Conservation (phyloP, 2,888 invertebrate species). For the Cepaea hortensis region DNA sequence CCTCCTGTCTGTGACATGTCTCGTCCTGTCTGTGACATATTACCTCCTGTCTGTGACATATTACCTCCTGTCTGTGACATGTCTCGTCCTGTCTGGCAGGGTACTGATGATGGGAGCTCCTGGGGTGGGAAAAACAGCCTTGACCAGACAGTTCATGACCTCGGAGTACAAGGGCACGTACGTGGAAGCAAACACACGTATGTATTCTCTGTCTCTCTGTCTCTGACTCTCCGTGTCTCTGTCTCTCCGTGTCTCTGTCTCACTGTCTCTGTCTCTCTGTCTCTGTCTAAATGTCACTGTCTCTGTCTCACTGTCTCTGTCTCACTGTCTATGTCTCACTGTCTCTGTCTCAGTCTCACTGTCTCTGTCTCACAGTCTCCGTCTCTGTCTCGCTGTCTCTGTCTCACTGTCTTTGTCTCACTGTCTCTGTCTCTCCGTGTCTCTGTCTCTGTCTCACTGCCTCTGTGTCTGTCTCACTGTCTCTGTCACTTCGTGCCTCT, state of each 20-base stretch:
- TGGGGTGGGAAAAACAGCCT: slow-evolving; percentile 84
- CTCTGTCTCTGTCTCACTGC: not conserved
- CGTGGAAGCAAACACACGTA: slow-evolving; percentile 48
- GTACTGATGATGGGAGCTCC: slow-evolving; percentile 83
- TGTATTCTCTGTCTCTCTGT: slow-evolving; percentile 39
- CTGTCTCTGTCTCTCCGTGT: not conserved
- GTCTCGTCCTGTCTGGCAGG: slow-evolving; percentile 75
- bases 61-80: no score
- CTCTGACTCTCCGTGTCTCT: slow-evolving; percentile 17
- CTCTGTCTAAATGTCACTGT: not conserved
- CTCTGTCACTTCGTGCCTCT: not conserved
- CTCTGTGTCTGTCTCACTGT: not conserved
- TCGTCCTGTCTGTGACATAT: no score
- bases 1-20: no score
- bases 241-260: not conserved
- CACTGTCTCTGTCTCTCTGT: not conserved
- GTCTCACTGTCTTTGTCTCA: not conserved
- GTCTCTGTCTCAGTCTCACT: not conserved
- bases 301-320: not conserved
- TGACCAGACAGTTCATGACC: slow-evolving; percentile 84
- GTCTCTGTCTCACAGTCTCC: not conserved
- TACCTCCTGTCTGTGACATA: no score
- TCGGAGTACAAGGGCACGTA: slow-evolving; percentile 82
- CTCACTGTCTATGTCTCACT: not conserved
- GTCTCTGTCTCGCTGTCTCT: not conserved